Conservation (phyloP, 1,140 invertebrate species). For the Formica exsecta region DNA sequence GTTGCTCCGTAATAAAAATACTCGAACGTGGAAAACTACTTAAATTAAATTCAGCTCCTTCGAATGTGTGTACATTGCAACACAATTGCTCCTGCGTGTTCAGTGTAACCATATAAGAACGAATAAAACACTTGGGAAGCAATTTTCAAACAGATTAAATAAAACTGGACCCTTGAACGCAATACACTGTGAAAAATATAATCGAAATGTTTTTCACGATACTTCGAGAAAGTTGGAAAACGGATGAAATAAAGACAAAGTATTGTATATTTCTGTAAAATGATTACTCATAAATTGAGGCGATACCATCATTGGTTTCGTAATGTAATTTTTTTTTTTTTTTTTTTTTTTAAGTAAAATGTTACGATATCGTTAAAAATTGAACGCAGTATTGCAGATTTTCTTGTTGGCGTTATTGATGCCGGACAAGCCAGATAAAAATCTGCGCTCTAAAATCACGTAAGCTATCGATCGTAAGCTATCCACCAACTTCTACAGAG, state of each 20-base stretch:
- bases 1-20: slow-evolving; percentile 51
- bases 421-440: slow-evolving; percentile 19
- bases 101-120: slow-evolving; percentile 40
- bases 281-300: neutral
- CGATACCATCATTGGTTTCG: neutral
- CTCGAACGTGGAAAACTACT: slow-evolving; percentile 34
- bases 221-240: neutral
- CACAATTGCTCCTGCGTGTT: slow-evolving; percentile 13
- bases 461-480: slow-evolving; percentile 48
- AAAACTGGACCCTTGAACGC: neutral
- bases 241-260: neutral
- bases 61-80: slow-evolving; percentile 47
- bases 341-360: neutral
- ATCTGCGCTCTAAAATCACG: slow-evolving; percentile 20
- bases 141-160: slow-evolving; percentile 46
- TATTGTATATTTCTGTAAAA: neutral
- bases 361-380: slow-evolving; percentile 1
- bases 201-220: neutral
- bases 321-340: too few relatives aligned
- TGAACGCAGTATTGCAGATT: neutral
- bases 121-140: slow-evolving; percentile 29
- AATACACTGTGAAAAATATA: neutral
- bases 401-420: slow-evolving; percentile 5
- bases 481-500: slow-evolving; percentile 3
- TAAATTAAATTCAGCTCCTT: slow-evolving; percentile 45